phyloP scores from a whole-genome alignment of 37 sponge, comb jelly and placozoan species.

The Eunapius fragilis region DNA sequence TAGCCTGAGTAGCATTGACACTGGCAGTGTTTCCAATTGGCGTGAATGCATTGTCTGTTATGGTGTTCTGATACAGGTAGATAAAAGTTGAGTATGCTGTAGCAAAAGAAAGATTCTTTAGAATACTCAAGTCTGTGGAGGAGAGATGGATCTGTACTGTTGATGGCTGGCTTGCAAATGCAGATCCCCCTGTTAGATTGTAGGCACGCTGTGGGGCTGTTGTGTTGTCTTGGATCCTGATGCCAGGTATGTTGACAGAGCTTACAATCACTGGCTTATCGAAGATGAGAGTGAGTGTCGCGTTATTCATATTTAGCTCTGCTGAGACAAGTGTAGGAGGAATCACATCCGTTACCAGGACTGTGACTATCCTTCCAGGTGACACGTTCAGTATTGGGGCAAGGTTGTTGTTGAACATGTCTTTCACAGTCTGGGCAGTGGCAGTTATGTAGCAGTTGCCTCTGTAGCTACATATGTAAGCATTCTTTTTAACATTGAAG shows the following conservation, averaged over 20 bases:
- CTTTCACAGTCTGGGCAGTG: conserved; percentile 38
- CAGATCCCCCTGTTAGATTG: conserved; percentile 59
- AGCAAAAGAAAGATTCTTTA: conserved; percentile 62
- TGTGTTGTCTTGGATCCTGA: conserved; percentile 54
- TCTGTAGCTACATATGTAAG: conserved; percentile 74
- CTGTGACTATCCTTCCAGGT: conserved; percentile 78
- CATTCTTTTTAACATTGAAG: conserved; percentile 48
- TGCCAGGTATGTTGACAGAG: conserved; percentile 49
- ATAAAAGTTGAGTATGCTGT: conserved; percentile 48
- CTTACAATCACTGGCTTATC: conserved; percentile 70
- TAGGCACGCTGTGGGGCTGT: conserved; percentile 2
- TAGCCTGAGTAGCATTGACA: conserved; percentile 7
- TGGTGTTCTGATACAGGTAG: conserved; percentile 27
- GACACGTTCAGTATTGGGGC: conserved; percentile 39
- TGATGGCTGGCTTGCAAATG: not conserved
- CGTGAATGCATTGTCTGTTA: conserved; percentile 63
- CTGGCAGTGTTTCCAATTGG: conserved; percentile 1
- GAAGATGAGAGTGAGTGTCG: conserved; percentile 70
- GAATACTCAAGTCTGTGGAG: conserved; percentile 52
- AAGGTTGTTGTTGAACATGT: conserved; percentile 66
- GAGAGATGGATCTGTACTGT: conserved; percentile 42
- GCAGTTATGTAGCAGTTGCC: conserved; percentile 83
- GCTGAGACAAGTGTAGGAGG: conserved; percentile 52
- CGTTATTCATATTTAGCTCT: conserved; percentile 73
- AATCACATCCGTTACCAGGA: conserved; percentile 45